Evolutionary conservation across 2,888 invertebrate species (phyloP).

Genomic region (Cryptophagus acutangulus): DNA sequence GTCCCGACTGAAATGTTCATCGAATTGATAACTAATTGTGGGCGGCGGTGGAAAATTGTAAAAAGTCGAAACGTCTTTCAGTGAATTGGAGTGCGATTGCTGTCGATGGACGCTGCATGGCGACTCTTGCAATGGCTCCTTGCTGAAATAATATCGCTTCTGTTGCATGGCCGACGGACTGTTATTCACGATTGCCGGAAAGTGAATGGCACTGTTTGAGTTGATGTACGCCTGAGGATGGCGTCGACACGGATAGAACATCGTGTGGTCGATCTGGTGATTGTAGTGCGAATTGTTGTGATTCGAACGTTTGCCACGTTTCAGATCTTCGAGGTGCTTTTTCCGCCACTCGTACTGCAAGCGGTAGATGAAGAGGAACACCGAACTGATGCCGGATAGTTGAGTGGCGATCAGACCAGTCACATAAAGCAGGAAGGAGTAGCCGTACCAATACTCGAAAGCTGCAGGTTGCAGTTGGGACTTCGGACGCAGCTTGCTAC

Average conservation of each 20-base stretch:
- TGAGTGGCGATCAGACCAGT: slow-evolving; percentile 80
- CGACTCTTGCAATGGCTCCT: slow-evolving; percentile 50
- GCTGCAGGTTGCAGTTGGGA: slow-evolving; percentile 72
- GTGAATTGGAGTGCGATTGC: slow-evolving; percentile 52
- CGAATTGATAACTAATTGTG: slow-evolving; percentile 58
- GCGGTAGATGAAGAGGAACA: slow-evolving; percentile 81
- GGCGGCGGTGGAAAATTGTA: slow-evolving; percentile 66
- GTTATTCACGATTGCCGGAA: too few species aligned
- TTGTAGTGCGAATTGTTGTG: slow-evolving; percentile 33
- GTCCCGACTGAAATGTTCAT: slow-evolving; percentile 41
- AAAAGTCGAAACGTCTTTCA: slow-evolving; percentile 56
- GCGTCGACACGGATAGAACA: slow-evolving; percentile 47
- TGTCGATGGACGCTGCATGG: slow-evolving; percentile 55
- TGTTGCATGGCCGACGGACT: slow-evolving; percentile 46
- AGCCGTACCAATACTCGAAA: slow-evolving; percentile 83
- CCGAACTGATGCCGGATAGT: slow-evolving; percentile 78
- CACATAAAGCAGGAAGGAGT: slow-evolving; percentile 81
- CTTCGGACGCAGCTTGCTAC: slow-evolving; percentile 76
- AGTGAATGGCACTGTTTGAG: slow-evolving; percentile 44
- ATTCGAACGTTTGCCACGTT: slow-evolving; percentile 32
- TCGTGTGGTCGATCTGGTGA: slow-evolving; percentile 37
- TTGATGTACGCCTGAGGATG: slow-evolving; percentile 49
- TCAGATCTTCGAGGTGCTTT: slow-evolving; percentile 50
- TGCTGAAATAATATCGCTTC: slow-evolving; percentile 62
- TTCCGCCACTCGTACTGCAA: slow-evolving; percentile 56